Percentiles rank a stretch among this genome's conserved stretches.
Evolutionary conservation across 2,888 invertebrate species (phyloP).

Genomic region (Monochamus alternatus): DNA sequence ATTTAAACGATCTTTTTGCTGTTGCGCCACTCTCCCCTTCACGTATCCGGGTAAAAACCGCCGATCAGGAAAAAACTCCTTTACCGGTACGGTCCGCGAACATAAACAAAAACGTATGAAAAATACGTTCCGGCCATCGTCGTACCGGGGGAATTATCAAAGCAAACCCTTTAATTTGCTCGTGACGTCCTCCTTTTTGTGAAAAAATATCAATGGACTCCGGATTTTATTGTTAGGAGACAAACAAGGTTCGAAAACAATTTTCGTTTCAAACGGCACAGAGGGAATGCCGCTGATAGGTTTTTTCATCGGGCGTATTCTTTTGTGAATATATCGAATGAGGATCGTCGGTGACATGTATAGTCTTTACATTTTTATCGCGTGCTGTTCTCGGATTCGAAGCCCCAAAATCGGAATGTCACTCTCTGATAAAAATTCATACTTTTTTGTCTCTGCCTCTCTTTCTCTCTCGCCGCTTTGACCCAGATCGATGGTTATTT

Average conservation of each 20-base stretch:
- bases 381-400: background rate
- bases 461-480: conserved; percentile 11
- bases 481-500: conserved; percentile 36
- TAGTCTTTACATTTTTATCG: conserved; percentile 33
- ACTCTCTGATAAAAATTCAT: conserved; percentile 32
- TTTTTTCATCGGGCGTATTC: conserved; percentile 35
- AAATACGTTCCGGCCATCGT: conserved; percentile 5
- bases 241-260: conserved; percentile 35
- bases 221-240: conserved; percentile 33
- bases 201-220: conserved; percentile 27
- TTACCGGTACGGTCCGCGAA: background rate
- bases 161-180: conserved; percentile 24
- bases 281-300: conserved; percentile 33
- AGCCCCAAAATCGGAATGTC: conserved; percentile 31
- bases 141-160: conserved; percentile 16
- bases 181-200: conserved; percentile 15
- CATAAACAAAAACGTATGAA: conserved; percentile 20
- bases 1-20: no score
- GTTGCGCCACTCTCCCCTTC: no score
- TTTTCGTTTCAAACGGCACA: conserved; percentile 30
- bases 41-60: no score
- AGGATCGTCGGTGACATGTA: conserved; percentile 30
- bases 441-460: conserved; percentile 18
- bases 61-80: background rate
- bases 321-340: conserved; percentile 37